A percentile compares a stretch with the other conserved stretches of the same genome.
These are phyloP conservation scores for Drosophila multiciliata DNA, from an alignment of 2,888 invertebrate species.

Conservation along the genomic window DNA sequence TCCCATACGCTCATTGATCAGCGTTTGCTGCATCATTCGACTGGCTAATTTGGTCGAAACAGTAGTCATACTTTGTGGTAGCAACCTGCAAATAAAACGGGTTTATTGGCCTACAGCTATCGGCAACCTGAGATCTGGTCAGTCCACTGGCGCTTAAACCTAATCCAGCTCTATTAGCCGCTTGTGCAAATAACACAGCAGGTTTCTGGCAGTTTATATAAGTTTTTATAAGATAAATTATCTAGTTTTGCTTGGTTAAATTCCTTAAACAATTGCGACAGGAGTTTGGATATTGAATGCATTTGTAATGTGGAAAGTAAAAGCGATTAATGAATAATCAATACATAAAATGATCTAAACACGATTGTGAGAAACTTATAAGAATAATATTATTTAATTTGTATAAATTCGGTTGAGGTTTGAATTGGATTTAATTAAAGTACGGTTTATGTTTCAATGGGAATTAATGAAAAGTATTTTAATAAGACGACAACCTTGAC, in stretches of 20 bases:
- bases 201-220: constrained; percentile 52
- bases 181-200: constrained; percentile 42
- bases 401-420: neutral
- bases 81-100: constrained; percentile 31
- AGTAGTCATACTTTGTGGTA: constrained; percentile 51
- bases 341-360: no score
- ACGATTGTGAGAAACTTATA: neutral
- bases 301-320: neutral
- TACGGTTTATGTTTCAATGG: neutral
- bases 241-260: constrained; percentile 26
- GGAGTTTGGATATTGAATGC: neutral
- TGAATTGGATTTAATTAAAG: neutral
- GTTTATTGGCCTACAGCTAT: constrained; percentile 51
- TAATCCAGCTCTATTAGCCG: constrained; percentile 51
- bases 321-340: neutral
- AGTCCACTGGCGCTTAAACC: constrained; percentile 46
- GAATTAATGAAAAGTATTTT: neutral
- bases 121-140: constrained; percentile 34
- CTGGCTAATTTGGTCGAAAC: constrained; percentile 36
- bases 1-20: constrained; percentile 20
- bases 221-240: no score
- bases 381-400: neutral
- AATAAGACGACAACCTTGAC: neutral
- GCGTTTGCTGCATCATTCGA: constrained; percentile 18
- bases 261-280: constrained; percentile 1